phyloP scores from a whole-genome alignment of 1,140 invertebrate genomes.

The Drosophila parvula region DNA sequence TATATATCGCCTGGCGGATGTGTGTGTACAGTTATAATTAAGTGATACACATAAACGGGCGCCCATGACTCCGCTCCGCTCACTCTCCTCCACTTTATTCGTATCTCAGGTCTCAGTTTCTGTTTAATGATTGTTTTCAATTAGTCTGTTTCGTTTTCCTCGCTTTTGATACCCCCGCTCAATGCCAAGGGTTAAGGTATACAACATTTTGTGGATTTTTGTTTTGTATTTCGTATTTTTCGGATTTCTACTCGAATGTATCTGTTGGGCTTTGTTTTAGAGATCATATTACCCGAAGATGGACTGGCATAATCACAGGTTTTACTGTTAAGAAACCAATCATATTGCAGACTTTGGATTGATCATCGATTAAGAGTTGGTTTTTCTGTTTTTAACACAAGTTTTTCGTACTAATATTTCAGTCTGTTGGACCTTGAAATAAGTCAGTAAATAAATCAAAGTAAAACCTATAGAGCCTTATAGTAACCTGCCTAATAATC shows the following conservation, averaged over 20 bases:
- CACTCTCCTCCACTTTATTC: conserved; percentile 9
- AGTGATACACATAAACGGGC: conserved; percentile 71
- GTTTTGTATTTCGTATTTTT: neutral
- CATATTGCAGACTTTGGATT: neutral
- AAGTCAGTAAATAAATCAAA: neutral
- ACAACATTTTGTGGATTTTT: neutral
- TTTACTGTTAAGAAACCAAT: neutral
- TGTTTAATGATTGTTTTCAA: conserved; percentile 80
- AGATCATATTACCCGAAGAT: conserved; percentile 15
- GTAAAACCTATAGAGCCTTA: too few relatives aligned
- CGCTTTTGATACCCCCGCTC: conserved; percentile 9
- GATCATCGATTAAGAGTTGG: neutral
- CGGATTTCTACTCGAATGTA: neutral
- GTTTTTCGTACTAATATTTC: neutral
- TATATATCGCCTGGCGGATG: conserved; percentile 18
- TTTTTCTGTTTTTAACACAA: neutral
- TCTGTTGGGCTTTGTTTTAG: neutral
- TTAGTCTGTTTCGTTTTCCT: conserved; percentile 59
- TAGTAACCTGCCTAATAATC: too few relatives aligned
- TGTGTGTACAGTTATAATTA: conserved; percentile 78
- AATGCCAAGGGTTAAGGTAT: conserved; percentile 9
- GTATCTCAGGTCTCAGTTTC: conserved; percentile 40
- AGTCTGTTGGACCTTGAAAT: neutral
- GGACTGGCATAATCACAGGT: neutral
- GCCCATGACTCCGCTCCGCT: conserved; percentile 13